Evolutionary conservation across 2,113 vertebrate species (phyloP), one percentile per base, ranked within the genome.

Genomic region (Sinocyclocheilus anshuiensis): DNA sequence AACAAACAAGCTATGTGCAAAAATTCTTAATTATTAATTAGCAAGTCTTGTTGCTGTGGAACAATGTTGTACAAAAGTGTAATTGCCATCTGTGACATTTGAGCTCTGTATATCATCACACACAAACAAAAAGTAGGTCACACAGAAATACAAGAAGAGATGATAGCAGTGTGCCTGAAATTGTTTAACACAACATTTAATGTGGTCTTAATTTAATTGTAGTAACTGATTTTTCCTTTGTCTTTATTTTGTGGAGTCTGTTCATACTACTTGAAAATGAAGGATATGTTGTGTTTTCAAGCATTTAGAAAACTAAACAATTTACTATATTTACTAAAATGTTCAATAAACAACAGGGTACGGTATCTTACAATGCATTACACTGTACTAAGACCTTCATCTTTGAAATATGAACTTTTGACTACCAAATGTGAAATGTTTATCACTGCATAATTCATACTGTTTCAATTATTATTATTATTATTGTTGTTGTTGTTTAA

Each of bases 61-160:
- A 67, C 61, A 81, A 45, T 24, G 59, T 29, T 81, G 61, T 29
- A 26, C 79, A 67, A 45, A 81, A 48, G 39, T 81, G 29, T 48
- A 81, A 67, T 81, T 65, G 39, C 59, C 42, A 65, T 65, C 79
- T 81, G 59, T 81, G 39, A 81, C 24, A 81, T 67, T 16, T 81
- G 79, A 81, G 79, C 61, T 18, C 39, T 61, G 29, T 63, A 36
- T 48, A 29, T 42, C 78, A 61, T 61, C 15, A 8, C 61, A 80
- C 79, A 10, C 39, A 67, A 81, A 67, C 59, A 67, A 67, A 61
- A 63, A 11, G 39, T 45, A 48, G 59, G 39, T 67, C n/a, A 48
- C 4, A 4, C 22, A 65, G 22, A 67, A 9, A 45, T 48, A 24
- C 22, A 80, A 80, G 36, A 63, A 42, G 20, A 79, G 20, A 79